Conservation (phyloP, 2,113 vertebrate species). For the Malaclemys terrapin region DNA sequence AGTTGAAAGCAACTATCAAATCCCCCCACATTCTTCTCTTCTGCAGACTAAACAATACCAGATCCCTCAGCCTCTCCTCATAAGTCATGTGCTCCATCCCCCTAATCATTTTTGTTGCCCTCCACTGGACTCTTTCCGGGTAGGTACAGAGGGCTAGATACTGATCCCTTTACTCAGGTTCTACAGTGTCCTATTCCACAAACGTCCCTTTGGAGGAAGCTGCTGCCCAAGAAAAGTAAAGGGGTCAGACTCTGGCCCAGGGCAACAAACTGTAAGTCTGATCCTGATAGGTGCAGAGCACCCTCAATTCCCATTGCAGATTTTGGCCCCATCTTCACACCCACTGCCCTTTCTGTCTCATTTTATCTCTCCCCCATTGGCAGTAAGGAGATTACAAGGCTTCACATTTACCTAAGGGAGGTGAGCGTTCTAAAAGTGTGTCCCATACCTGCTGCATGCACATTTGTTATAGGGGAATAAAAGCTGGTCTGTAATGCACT, state of each 20-base stretch:
- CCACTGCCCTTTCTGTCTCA: background rate
- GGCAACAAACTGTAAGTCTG: background rate
- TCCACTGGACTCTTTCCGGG: too few species aligned
- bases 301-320: background rate
- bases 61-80: too few species aligned
- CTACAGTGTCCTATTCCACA: background rate
- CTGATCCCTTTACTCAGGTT: background rate
- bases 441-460: background rate
- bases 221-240: background rate
- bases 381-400: background rate
- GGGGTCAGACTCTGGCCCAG: background rate
- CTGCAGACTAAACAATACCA: too few species aligned
- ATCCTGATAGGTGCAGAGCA: background rate
- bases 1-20: too few species aligned
- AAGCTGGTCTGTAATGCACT: background rate
- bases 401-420: background rate
- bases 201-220: too few species aligned
- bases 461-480: background rate
- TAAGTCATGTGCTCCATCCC: too few species aligned
- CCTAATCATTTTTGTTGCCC: too few species aligned
- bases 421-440: accelerated
- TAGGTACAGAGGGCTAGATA: background rate
- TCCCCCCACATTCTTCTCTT: too few species aligned
- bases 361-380: background rate
- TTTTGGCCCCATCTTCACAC: background rate